phyloP scores from a whole-genome alignment of 2,888 invertebrate species.

The Lottia scabra region DNA sequence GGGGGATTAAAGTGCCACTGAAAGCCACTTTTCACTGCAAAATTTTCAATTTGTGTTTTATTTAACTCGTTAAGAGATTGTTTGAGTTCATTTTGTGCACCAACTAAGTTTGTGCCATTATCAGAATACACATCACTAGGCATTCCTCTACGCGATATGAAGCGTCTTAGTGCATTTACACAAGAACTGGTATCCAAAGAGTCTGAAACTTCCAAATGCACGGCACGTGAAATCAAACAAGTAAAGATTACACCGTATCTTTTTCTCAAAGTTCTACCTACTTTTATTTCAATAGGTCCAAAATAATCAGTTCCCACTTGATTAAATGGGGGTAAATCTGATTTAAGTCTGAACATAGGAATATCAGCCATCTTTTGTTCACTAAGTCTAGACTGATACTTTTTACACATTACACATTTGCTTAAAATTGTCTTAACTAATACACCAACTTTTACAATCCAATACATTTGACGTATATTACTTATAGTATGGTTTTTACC shows the following conservation, averaged over 20 bases:
- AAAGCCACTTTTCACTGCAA: conserved; percentile 22
- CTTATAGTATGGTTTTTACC: neutral
- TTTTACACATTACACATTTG: conserved; percentile 8
- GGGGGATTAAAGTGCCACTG: conserved; percentile 35
- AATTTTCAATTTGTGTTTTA: conserved; percentile 15
- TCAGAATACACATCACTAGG: conserved; percentile 15
- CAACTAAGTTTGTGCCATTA: conserved; percentile 33
- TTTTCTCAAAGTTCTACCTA: conserved; percentile 19
- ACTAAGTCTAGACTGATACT: neutral
- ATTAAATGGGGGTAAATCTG: conserved; percentile 19
- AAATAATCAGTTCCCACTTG: conserved; percentile 24
- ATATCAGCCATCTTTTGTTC: conserved; percentile 13
- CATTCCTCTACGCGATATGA: conserved; percentile 23
- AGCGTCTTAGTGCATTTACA: conserved; percentile 25
- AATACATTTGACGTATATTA: conserved; percentile 11
- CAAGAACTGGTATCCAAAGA: conserved; percentile 20
- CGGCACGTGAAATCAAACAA: conserved; percentile 22
- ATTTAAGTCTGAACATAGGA: neutral
- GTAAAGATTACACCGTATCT: conserved; percentile 33
- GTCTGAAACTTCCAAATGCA: conserved; percentile 27
- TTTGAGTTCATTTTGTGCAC: conserved; percentile 27
- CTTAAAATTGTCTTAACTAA: conserved; percentile 1
- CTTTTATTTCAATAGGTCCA: conserved; percentile 26
- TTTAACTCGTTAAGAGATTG: conserved; percentile 26
- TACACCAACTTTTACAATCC: conserved; percentile 10